Conservation (phyloP, 2,797 vertebrate species). For the Anniella stebbinsi region DNA sequence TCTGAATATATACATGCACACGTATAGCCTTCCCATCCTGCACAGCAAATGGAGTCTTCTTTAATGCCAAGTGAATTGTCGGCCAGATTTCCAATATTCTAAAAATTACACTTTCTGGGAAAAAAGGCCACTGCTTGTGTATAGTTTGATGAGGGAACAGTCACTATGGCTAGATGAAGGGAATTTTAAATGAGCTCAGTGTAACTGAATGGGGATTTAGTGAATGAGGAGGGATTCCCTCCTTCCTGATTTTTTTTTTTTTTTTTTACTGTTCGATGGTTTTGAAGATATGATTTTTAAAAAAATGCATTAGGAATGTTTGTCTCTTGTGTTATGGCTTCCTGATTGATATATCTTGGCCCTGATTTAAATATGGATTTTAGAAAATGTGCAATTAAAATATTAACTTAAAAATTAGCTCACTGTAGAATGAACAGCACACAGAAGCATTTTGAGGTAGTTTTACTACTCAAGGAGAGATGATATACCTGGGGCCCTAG, state of each 20-base stretch:
- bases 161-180: not conserved
- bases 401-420: not conserved
- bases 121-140: constrained; percentile 19
- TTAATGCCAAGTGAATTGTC: not conserved
- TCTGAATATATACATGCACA: not conserved
- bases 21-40: not conserved
- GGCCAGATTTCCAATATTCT: not conserved
- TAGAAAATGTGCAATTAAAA: not conserved
- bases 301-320: not conserved
- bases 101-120: not conserved
- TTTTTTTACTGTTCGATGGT: not conserved
- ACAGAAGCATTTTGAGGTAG: not conserved
- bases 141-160: not conserved
- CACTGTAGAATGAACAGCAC: not conserved
- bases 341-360: not conserved
- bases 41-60: not conserved
- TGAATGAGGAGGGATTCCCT: not conserved
- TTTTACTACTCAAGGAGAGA: not conserved
- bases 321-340: not conserved
- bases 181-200: not conserved
- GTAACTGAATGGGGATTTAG: not conserved
- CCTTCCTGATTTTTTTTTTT: no score
- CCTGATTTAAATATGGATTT: not conserved
- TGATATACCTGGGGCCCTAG: not conserved
- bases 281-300: not conserved